Base-by-base conservation (phyloP, 2,797 vertebrate genomes). In the Emydoidea blandingii region DNA sequence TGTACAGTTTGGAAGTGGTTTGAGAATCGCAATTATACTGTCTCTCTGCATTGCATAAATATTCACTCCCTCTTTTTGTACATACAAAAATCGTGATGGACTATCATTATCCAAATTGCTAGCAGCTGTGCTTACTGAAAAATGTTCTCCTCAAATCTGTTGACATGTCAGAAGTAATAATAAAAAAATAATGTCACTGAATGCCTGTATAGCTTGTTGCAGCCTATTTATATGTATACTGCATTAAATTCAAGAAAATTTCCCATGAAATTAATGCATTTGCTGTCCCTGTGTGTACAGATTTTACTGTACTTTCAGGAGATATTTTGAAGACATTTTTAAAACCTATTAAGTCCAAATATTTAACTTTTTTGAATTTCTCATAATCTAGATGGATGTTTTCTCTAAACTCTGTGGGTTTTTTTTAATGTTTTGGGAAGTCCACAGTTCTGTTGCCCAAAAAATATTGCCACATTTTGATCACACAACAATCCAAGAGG, bases 71-170 rank as follows among this genome's bases (percentile, higher is more conserved):
- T 97, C 97, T 98, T 97, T 98, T 98, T 98, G 97, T 92, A 96
- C 78, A 98, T 97, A 98, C 95, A 97, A 96, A 98, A 98, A 95
- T 97, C 92, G 96, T 96, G 97, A 97, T 88, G 97, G 98, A 97
- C 97, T 98, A 95, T 98, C 97, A 98, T 98, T 98, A 98, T 90
- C 97, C 95, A 98, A 98, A 98, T 98, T 98, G 98, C 97, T 97
- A 98, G 97, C 98, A 98, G 98, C 98, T 98, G 98, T 98, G 98
- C 98, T 97, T 97, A 97, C 96, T 97, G 96, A 96, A 96, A 97
- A 97, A 87, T 95, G 62, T 96, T 96, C 97, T 96, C 90, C 89
- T 97, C 94, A 97, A 97, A 97, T 98, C 87, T 98, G 96, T 97
- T 97, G 96, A 96, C 95, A 97, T 96, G 97, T 94, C 94, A 95